Evolutionary conservation across 1,140 invertebrate species (phyloP).

Genomic region (Dinoponera quadriceps): DNA sequence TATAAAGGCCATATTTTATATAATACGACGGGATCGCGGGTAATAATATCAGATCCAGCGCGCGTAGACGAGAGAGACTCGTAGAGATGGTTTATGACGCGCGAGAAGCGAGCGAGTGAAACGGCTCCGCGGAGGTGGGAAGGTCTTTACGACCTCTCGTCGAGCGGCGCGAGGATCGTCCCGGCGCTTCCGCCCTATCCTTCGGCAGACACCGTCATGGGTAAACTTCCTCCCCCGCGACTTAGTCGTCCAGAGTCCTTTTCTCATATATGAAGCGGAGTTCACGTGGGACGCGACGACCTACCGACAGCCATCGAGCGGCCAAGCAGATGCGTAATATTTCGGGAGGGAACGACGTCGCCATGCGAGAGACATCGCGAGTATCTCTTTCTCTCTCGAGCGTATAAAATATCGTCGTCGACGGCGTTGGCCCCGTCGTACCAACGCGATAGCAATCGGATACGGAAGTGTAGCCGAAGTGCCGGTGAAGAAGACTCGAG

Average conservation of each 20-base stretch:
- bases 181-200: conserved; percentile 11
- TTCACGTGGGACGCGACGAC: conserved; percentile 9
- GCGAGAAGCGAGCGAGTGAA: conserved; percentile 73
- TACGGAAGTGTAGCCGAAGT: neutral
- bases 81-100: conserved; percentile 76
- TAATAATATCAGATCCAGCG: conserved; percentile 75
- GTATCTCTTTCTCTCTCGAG: too few relatives aligned
- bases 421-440: conserved; percentile 2
- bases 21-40: conserved; percentile 54
- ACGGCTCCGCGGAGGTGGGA: conserved; percentile 57
- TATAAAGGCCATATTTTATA: conserved; percentile 68
- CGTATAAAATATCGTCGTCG: conserved; percentile 37
- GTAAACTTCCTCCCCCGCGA: conserved; percentile 39
- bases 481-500: neutral
- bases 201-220: neutral
- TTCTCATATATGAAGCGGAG: conserved; percentile 59
- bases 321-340: conserved; percentile 56
- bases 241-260: conserved; percentile 19
- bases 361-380: neutral
- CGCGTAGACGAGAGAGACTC: conserved; percentile 55
- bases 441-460: conserved; percentile 17
- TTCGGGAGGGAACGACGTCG: conserved; percentile 33
- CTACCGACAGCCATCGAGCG: conserved; percentile 23
- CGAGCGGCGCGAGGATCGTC: conserved; percentile 55
- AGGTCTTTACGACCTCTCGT: conserved; percentile 78